Percentiles rank a stretch among this genome's conserved stretches.
phyloP scores from a whole-genome alignment of 2,797 vertebrate genomes.

The Nyctalus aviator region DNA sequence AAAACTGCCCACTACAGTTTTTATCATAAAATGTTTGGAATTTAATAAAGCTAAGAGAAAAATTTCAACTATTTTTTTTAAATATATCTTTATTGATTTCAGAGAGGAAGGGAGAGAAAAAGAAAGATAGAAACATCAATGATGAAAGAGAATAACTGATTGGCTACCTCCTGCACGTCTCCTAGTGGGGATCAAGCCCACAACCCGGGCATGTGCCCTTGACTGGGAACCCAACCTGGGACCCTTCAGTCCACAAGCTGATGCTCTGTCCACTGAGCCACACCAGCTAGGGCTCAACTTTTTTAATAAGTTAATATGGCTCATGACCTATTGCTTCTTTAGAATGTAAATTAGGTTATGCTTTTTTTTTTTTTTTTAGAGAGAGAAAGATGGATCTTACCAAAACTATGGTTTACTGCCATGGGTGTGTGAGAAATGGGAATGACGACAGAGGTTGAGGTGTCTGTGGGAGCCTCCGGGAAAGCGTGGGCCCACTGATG shows the following conservation, averaged over 20 bases:
- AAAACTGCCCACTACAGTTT: not conserved
- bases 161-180: too few species aligned
- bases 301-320: not conserved
- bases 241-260: too few species aligned
- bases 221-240: too few species aligned
- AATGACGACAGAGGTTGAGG: not conserved
- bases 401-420: not conserved
- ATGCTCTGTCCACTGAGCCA: too few species aligned
- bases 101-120: too few species aligned
- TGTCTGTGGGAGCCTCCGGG: not conserved
- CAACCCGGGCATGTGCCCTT: too few species aligned
- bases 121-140: too few species aligned
- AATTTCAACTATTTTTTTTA: not conserved
- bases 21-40: not conserved
- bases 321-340: not conserved
- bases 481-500: not conserved
- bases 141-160: too few species aligned
- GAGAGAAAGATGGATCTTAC: not conserved
- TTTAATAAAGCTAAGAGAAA: not conserved
- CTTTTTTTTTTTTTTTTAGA: not conserved
- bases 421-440: not conserved
- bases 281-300: not conserved
- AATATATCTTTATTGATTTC: too few species aligned
- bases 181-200: too few species aligned
- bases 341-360: not conserved